Percentiles rank a stretch among this genome's conserved stretches.
Conservation (phyloP, 2,797 vertebrate species). For the Sternarchorhynchus goeldii region DNA sequence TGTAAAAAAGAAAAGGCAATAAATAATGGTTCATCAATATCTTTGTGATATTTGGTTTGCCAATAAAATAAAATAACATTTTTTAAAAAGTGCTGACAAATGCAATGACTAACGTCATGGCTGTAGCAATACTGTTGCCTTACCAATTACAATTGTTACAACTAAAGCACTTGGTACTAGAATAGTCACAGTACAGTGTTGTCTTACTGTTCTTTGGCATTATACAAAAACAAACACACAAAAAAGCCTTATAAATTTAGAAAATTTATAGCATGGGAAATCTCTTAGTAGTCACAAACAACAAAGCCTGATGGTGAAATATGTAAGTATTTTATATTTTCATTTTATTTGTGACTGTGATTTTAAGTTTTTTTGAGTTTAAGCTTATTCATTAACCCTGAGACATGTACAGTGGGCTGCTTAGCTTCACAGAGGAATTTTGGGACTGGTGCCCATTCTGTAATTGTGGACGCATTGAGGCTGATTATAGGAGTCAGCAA, state of each 20-base stretch:
- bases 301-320: conserved; percentile 47
- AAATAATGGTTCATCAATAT: neutral
- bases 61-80: neutral
- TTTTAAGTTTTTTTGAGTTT: conserved; percentile 63
- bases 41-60: neutral
- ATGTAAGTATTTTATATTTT: neutral
- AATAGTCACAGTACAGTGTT: conserved; percentile 22
- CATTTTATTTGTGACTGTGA: too few relatives aligned
- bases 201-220: conserved; percentile 59
- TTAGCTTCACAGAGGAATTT: conserved; percentile 58
- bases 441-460: neutral
- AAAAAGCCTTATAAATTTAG: conserved; percentile 19
- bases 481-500: conserved; percentile 34
- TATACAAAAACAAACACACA: conserved; percentile 31
- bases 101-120: neutral
- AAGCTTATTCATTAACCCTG: conserved; percentile 73
- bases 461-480: neutral
- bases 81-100: neutral
- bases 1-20: neutral
- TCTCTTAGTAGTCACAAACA: conserved; percentile 58
- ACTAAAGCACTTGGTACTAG: neutral
- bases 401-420: conserved; percentile 73
- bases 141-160: neutral
- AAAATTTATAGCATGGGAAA: conserved; percentile 29
- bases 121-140: neutral